Base-by-base conservation (phyloP, 35 echinoderm and acorn worm species). In the Amphiura filiformis region DNA sequence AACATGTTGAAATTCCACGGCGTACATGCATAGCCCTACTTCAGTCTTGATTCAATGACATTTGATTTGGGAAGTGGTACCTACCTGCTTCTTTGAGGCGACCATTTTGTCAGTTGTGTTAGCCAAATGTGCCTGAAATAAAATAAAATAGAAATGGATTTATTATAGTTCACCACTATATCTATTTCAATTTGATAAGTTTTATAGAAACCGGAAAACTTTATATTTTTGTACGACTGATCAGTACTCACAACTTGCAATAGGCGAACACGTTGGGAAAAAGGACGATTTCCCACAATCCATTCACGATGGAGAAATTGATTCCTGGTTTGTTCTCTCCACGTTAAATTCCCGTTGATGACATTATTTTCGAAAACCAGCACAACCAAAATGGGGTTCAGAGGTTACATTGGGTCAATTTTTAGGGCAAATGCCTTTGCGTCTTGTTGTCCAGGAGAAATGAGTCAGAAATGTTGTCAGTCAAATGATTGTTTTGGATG, bases 11-110 rank as follows among this genome's bases (percentile, higher is more conserved):
- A n/a, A n/a, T n/a, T n/a, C n/a, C n/a, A n/a, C n/a, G n/a, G n/a
- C n/a, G n/a, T n/a, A n/a, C n/a, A n/a, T n/a, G n/a, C n/a, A n/a
- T n/a, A n/a, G n/a, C n/a, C n/a, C n/a, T n/a, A n/a, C n/a, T n/a
- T n/a, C n/a, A n/a, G n/a, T n/a, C n/a, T n/a, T n/a, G n/a, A n/a
- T n/a, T n/a, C n/a, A n/a, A n/a, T n/a, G n/a, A n/a, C n/a, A n/a
- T n/a, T n/a, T n/a, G n/a, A n/a, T n/a, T n/a, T n/a, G n/a, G n/a
- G n/a, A n/a, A n/a, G 7, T 52, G 44, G 47, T 13, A 30, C 88
- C 85, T 88, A 97, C 95, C 91, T 97, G 95, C 89, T 97, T 97
- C 86, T 97, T 97, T 88, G 95, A 93, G 56, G 95, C 95, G 32
- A 97, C 95, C 95, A 97, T 97, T 90, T 84, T 97, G 90, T 49